Conservation (phyloP, 2,888 invertebrate species). For the Cephus pulcher region DNA sequence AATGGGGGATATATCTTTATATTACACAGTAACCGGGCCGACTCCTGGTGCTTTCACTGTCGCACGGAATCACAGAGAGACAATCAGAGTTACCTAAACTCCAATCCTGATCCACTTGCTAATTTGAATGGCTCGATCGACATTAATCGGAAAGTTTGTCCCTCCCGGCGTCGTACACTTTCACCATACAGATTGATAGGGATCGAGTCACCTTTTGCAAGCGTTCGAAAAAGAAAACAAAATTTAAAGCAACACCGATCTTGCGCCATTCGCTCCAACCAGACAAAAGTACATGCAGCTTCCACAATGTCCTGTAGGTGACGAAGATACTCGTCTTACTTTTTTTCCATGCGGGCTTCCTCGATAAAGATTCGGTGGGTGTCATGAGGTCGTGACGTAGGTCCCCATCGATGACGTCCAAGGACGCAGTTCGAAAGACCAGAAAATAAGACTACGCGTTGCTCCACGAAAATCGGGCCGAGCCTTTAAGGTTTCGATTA, state of each 20-base stretch:
- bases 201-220: neutral
- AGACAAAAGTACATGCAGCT: neutral
- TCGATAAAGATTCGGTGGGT: neutral
- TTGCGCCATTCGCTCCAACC: neutral
- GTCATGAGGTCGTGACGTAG: neutral
- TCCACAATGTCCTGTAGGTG: neutral
- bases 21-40: too few relatives aligned
- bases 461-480: neutral
- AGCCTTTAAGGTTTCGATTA: neutral
- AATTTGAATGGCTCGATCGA: neutral
- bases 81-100: neutral
- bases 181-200: neutral
- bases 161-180: neutral
- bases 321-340: neutral
- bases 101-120: neutral
- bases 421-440: neutral
- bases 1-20: too few relatives aligned
- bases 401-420: neutral
- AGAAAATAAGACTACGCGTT: neutral
- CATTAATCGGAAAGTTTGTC: neutral
- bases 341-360: neutral
- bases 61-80: neutral
- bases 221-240: neutral
- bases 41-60: too few relatives aligned
- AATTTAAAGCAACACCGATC: neutral